These are phyloP conservation scores for Galbula dea DNA, from an alignment of 2,113 vertebrate genomes.

Conservation along the genomic window DNA sequence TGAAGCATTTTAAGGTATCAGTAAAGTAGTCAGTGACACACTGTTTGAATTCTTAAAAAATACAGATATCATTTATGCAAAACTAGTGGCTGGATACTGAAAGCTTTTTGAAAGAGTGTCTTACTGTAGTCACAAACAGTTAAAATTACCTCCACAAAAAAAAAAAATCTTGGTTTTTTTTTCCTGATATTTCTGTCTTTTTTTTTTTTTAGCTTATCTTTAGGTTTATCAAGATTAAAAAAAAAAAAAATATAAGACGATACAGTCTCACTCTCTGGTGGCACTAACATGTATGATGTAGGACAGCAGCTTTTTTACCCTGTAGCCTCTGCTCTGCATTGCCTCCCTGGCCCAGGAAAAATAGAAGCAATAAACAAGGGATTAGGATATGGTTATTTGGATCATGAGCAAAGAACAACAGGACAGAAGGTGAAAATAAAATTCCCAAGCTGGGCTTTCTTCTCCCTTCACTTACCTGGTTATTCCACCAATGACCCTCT, in stretches of 20 bases:
- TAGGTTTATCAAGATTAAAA: not conserved
- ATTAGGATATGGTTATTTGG: not conserved
- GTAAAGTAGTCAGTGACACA: rapidly evolving
- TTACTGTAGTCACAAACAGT: not conserved
- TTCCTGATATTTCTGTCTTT: not conserved
- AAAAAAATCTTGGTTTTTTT: not conserved
- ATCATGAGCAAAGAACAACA: not conserved
- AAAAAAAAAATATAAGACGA: not conserved
- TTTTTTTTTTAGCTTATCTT: not conserved
- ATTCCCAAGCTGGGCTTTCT: not conserved
- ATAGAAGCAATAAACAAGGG: not conserved
- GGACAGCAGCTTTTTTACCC: not conserved
- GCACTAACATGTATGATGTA: rapidly evolving
- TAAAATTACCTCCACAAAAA: not conserved
- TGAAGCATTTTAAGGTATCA: not conserved
- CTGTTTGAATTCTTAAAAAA: not conserved
- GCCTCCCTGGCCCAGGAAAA: not conserved
- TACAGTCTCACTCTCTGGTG: not conserved
- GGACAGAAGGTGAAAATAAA: not conserved
- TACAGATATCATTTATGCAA: not conserved
- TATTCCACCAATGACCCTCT: not conserved
- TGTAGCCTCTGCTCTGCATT: not conserved
- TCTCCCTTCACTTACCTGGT: not conserved
- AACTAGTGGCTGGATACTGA: not conserved
- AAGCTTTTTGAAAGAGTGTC: not conserved